A percentile compares a stretch with the other conserved stretches of the same genome.
phyloP scores from a whole-genome alignment of 1,140 invertebrate genomes.

The Drosophila pseudoananassae region DNA sequence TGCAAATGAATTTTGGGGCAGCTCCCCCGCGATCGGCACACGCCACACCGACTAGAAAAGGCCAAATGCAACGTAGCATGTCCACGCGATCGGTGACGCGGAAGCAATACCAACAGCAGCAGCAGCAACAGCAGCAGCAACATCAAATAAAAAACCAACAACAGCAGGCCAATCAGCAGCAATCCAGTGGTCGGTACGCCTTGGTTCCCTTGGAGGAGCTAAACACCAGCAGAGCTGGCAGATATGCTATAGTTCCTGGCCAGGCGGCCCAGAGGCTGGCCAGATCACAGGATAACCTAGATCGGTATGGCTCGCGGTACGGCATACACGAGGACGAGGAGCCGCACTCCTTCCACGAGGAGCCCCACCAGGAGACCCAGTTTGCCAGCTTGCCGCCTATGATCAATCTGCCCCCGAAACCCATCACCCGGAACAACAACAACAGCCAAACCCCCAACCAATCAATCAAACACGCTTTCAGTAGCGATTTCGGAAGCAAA shows the following conservation, averaged over 20 bases:
- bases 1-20: slow-evolving; percentile 77
- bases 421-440: slow-evolving; percentile 20
- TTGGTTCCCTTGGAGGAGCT: slow-evolving; percentile 84
- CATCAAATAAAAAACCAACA: slow-evolving; percentile 30
- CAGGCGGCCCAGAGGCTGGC: slow-evolving; percentile 63
- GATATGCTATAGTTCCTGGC: slow-evolving; percentile 64
- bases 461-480: slow-evolving; percentile 84
- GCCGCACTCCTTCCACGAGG: slow-evolving; percentile 76
- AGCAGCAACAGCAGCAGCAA: slow-evolving; percentile 33
- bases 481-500: slow-evolving; percentile 86
- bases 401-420: slow-evolving; percentile 33
- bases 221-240: slow-evolving; percentile 47
- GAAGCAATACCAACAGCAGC: slow-evolving; percentile 58
- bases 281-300: slow-evolving; percentile 75
- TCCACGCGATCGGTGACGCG: slow-evolving; percentile 79
- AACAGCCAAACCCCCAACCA: slow-evolving; percentile 14
- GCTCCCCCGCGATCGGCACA: slow-evolving; percentile 45
- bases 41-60: slow-evolving; percentile 62
- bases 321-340: slow-evolving; percentile 66
- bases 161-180: slow-evolving; percentile 46
- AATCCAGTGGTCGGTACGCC: slow-evolving; percentile 81
- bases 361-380: slow-evolving; percentile 68
- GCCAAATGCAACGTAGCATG: slow-evolving; percentile 81
- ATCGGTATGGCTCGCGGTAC: slow-evolving; percentile 61
- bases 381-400: slow-evolving; percentile 74